A percentile compares a stretch with the other conserved stretches of the same genome.
phyloP scores from a whole-genome alignment of 1,140 invertebrate species.

The Pygmarrhopalites habei region DNA sequence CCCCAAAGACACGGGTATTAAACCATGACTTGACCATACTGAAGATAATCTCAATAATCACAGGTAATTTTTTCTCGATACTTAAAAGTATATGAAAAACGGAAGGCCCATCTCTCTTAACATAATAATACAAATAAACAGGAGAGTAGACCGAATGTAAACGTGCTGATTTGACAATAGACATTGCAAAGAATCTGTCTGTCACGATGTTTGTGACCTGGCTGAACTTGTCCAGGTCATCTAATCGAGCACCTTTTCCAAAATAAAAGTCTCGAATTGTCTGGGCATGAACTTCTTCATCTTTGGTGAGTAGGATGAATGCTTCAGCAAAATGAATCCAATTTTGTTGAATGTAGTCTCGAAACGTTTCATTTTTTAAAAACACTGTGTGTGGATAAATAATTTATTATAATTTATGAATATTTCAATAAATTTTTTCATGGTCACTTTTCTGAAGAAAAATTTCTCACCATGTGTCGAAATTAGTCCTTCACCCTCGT shows the following conservation, averaged over 20 bases:
- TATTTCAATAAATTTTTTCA: no score
- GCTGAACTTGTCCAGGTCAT: constrained; percentile 3
- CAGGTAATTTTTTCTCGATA: constrained; percentile 8
- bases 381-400: constrained; percentile 11
- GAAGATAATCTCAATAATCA: constrained; percentile 6
- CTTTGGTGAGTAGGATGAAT: constrained; percentile 3
- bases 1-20: constrained; percentile 10
- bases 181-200: constrained; percentile 14
- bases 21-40: not conserved
- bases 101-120: constrained; percentile 9
- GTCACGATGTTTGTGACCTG: constrained; percentile 16
- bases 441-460: no score
- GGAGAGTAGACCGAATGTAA: constrained; percentile 5
- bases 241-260: constrained; percentile 1
- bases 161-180: constrained; percentile 1
- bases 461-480: constrained; percentile 1
- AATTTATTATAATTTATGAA: not conserved
- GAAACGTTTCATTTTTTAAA: constrained; percentile 16
- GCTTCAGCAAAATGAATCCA: constrained; percentile 10
- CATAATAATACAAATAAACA: constrained; percentile 17
- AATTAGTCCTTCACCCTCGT: constrained; percentile 22
- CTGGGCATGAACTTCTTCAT: not conserved
- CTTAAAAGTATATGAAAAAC: constrained; percentile 20
- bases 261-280: constrained; percentile 24
- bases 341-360: not conserved